Evolutionary conservation across 2,113 vertebrate genomes (phyloP).

Genomic region (Mormyrus iriodes): DNA sequence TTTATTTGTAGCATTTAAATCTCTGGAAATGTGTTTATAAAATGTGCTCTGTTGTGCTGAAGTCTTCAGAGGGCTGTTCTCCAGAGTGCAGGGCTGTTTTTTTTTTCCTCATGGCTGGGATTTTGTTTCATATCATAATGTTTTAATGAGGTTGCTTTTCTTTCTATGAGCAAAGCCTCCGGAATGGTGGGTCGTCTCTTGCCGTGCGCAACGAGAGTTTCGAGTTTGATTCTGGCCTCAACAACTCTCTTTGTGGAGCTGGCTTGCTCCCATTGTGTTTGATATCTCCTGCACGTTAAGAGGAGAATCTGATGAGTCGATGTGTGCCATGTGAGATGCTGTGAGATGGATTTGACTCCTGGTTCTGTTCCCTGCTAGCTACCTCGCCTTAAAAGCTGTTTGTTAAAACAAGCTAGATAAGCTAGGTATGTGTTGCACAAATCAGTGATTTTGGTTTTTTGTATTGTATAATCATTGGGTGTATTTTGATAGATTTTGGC

Average conservation of each 20-base stretch:
- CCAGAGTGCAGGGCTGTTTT: neutral
- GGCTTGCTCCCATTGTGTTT: neutral
- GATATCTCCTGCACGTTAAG: neutral
- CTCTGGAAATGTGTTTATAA: conserved; percentile 3
- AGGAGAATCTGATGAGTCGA: neutral
- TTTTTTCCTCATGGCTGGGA: neutral
- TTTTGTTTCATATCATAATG: neutral
- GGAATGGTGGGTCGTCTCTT: neutral
- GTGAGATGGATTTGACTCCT: neutral
- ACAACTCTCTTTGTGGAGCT: neutral
- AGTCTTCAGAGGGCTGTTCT: neutral
- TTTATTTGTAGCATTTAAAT: conserved; percentile 9
- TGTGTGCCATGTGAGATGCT: neutral
- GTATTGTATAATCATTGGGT: neutral
- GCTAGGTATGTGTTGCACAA: neutral
- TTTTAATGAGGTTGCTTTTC: neutral
- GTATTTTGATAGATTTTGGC: neutral
- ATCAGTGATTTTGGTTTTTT: neutral
- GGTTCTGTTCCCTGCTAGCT: neutral
- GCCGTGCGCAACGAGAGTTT: neutral
- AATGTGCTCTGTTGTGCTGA: neutral
- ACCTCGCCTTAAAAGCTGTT: neutral
- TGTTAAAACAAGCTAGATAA: neutral
- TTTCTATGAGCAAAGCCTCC: neutral
- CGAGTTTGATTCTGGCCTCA: neutral